Evolutionary conservation across 1,140 invertebrate species (phyloP), one percentile per base, ranked within the genome.

Genomic region (Drosophila nigrodunni): DNA sequence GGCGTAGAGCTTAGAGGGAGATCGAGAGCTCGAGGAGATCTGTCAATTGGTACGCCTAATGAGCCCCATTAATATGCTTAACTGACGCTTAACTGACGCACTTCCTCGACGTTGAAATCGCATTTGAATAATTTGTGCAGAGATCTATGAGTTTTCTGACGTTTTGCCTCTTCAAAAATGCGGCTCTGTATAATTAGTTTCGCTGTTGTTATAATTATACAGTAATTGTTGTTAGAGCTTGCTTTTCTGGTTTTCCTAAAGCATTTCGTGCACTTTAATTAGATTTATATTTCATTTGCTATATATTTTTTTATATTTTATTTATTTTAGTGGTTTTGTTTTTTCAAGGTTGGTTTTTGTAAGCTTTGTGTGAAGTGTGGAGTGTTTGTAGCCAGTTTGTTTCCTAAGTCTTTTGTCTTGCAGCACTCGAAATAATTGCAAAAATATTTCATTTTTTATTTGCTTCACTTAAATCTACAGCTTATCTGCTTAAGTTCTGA

Each of bases 41-140:
- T 80, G 82, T 80, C 86, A 78, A 76, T 52, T 57, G 68, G 43
- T 39, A 47, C 37, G 62, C 59, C 75, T 79, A 88, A 86, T 86
- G 78, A 85, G 78, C 2, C 69, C 74, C 61, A 71, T 80, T 71
- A 67, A 34, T 64, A 71, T 81, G 69, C 59, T 61, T 72, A 66
- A 60, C 74, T 74, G n/a, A 35, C 34, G 8, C 39, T 41, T 39
- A 61, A 47, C 57, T 74, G 72, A 75, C 80, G 80, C 78, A 74
- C 80, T 77, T 78, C 70, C 81, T 75, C 62, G 37, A 57, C 8
- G 41, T 5, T 46, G 18, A 35, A 54, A 54, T 54, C n/a, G 30
- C 15, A 54, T 54, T 54, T 37, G 50, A 54, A 57, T 57, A 57
- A 57, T 57, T 41, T 47, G 18, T 47, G 18, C 46, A 47, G 3